These are phyloP conservation scores for Crocallis elinguaria DNA, from an alignment of 2,888 invertebrate species.

Conservation along the genomic window DNA sequence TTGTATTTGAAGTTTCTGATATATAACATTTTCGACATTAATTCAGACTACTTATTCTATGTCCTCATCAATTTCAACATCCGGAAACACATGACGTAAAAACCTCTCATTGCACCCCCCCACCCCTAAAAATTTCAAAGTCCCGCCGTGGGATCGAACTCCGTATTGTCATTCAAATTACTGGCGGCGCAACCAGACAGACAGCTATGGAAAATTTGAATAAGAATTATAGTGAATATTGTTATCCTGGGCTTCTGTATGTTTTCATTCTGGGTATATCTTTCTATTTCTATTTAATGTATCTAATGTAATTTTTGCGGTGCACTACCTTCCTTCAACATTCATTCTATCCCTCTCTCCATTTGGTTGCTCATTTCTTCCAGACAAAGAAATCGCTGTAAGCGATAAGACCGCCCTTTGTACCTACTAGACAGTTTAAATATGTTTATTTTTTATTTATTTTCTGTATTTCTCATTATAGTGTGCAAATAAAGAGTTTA, in stretches of 20 bases:
- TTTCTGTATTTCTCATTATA: too few species aligned
- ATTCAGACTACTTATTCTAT: not conserved
- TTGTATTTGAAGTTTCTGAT: too few species aligned
- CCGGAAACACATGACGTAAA: constrained; percentile 27
- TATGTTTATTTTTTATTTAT: not conserved
- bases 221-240: constrained; percentile 58
- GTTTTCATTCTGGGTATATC: not conserved
- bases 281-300: not conserved
- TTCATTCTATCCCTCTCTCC: too few species aligned
- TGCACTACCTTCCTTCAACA: too few species aligned
- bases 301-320: too few species aligned
- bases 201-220: constrained; percentile 66
- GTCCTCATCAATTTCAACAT: constrained; percentile 12
- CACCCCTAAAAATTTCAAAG: constrained; percentile 33
- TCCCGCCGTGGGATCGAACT: constrained; percentile 31
- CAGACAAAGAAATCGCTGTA: too few species aligned
- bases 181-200: constrained; percentile 57
- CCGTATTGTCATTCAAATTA: constrained; percentile 75
- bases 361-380: too few species aligned
- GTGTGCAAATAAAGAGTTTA: too few species aligned
- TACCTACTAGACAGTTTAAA: too few species aligned
- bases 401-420: too few species aligned
- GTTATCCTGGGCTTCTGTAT: constrained; percentile 23
- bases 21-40: not conserved
- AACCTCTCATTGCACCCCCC: constrained; percentile 22